Percentiles rank a stretch among this genome's conserved stretches.
Evolutionary conservation across 2,797 vertebrate genomes (phyloP).

Genomic region (Bradypus variegatus): DNA sequence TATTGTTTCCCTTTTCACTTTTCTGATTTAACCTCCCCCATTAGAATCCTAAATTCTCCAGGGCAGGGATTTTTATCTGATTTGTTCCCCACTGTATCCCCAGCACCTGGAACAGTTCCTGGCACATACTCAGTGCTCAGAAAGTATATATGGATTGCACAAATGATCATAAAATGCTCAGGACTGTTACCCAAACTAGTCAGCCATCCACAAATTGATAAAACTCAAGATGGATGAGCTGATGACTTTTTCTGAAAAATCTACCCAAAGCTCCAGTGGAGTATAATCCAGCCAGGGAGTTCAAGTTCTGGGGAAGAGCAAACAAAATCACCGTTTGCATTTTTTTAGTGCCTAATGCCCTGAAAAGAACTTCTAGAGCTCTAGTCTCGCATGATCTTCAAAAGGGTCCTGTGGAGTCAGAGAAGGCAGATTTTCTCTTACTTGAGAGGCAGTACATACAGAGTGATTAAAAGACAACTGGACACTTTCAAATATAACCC

Average conservation of each 20-base stretch:
- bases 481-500: background rate
- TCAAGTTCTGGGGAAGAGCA: slow-evolving; percentile 11
- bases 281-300: background rate
- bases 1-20: background rate
- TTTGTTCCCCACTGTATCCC: background rate
- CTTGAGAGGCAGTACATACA: background rate
- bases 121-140: background rate
- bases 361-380: background rate
- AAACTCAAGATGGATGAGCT: background rate
- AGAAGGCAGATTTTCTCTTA: background rate
- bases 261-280: background rate
- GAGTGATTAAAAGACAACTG: background rate
- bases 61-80: background rate
- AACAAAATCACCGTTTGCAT: background rate
- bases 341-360: background rate
- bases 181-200: background rate
- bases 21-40: background rate
- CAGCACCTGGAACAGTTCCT: background rate
- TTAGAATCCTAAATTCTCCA: background rate
- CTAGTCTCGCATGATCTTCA: background rate
- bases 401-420: background rate
- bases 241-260: slow-evolving; percentile 19
- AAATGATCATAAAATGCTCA: slow-evolving; percentile 21
- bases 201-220: background rate
- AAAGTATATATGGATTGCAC: background rate